Evolutionary conservation across 1,140 invertebrate genomes (phyloP).

Genomic region (Artemia franciscana): DNA sequence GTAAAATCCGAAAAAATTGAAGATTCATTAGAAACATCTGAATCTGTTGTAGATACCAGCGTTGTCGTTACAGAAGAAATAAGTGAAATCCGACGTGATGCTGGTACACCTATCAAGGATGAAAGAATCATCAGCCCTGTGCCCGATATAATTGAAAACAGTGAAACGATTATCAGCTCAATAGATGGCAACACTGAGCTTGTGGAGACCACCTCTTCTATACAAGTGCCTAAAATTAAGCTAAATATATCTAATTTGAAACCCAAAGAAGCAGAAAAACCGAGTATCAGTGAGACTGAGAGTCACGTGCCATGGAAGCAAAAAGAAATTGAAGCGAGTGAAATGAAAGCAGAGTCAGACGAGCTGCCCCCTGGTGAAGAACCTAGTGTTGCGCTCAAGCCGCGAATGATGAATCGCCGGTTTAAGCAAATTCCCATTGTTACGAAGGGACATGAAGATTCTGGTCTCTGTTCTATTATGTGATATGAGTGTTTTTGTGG

Average conservation of each 20-base stretch:
- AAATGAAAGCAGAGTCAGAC: neutral
- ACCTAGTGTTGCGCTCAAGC: neutral
- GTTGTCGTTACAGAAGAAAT: no score
- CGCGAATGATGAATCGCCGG: neutral
- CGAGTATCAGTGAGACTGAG: neutral
- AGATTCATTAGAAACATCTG: no score
- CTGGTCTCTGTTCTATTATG: neutral
- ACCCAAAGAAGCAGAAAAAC: neutral
- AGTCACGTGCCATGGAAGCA: neutral
- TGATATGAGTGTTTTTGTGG: no score
- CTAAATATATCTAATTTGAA: neutral
- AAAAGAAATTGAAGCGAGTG: neutral
- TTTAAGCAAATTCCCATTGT: neutral
- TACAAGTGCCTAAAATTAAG: neutral
- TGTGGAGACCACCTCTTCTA: neutral
- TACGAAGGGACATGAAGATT: neutral
- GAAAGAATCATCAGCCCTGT: neutral
- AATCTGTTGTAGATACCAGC: no score
- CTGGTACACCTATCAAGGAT: neutral
- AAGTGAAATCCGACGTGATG: no score
- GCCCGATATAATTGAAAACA: neutral
- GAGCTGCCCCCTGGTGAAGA: neutral
- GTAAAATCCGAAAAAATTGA: no score
- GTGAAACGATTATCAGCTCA: neutral
- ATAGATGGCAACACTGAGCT: neutral